Evolutionary conservation across 2,888 invertebrate genomes (phyloP).

Genomic region (Agriopis aurantiaria): DNA sequence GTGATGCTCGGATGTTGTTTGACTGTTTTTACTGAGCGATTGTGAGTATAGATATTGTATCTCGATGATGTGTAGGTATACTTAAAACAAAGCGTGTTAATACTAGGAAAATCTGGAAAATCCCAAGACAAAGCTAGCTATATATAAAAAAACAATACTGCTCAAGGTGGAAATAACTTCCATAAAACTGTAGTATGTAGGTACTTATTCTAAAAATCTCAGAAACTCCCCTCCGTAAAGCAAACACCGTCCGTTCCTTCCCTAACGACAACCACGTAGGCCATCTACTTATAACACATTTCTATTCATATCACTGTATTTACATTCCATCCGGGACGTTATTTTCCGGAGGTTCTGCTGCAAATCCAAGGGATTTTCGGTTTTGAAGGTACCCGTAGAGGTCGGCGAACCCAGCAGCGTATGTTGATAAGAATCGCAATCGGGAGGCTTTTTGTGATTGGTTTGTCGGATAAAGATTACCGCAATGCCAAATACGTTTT

Average conservation of each 20-base stretch:
- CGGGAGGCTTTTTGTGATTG: conserved; percentile 45
- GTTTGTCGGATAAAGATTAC: conserved; percentile 29
- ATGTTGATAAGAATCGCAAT: conserved; percentile 53
- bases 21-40: too few species aligned
- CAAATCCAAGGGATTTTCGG: conserved; percentile 58
- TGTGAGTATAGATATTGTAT: too few species aligned
- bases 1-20: too few species aligned
- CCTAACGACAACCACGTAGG: conserved; percentile 56
- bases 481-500: conserved; percentile 4
- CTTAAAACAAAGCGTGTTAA: too few species aligned
- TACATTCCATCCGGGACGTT: conserved; percentile 79
- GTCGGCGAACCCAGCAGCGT: conserved; percentile 45
- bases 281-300: conserved; percentile 80
- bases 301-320: conserved; percentile 85
- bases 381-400: conserved; percentile 51
- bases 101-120: too few species aligned
- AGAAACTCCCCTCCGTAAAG: conserved; percentile 6
- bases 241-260: conserved; percentile 24
- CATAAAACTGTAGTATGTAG: not conserved
- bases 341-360: conserved; percentile 66
- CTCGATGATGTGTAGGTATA: too few species aligned
- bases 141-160: too few species aligned
- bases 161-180: not conserved
- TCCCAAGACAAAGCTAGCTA: too few species aligned
- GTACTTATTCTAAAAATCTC: conserved; percentile 21